phyloP scores from a whole-genome alignment of 2,888 invertebrate species.

The Sesamia inferens region DNA sequence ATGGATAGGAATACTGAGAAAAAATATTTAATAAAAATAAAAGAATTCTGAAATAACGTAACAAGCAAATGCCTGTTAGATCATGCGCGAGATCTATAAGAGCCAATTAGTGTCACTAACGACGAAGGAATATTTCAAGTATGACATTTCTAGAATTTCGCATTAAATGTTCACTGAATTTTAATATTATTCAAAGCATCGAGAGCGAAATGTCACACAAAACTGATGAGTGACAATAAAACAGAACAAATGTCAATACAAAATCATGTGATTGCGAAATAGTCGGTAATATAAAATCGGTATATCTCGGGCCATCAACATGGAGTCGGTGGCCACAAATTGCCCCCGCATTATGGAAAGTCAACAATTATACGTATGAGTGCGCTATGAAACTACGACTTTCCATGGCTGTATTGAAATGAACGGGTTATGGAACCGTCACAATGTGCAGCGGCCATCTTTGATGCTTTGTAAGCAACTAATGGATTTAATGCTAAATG shows the following conservation, averaged over 20 bases:
- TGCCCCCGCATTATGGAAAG: slow-evolving; percentile 76
- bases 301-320: slow-evolving; percentile 58
- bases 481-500: slow-evolving; percentile 41
- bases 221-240: slow-evolving; percentile 31
- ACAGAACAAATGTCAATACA: slow-evolving; percentile 31
- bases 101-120: slow-evolving; percentile 26
- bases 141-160: slow-evolving; percentile 23
- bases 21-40: background rate
- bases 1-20: background rate
- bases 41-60: slow-evolving; percentile 4
- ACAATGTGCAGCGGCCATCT: slow-evolving; percentile 54
- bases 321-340: slow-evolving; percentile 57
- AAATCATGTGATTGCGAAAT: slow-evolving; percentile 49
- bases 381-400: slow-evolving; percentile 76
- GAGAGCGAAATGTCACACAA: slow-evolving; percentile 3
- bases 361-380: slow-evolving; percentile 81
- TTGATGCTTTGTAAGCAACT: slow-evolving; percentile 54
- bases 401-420: slow-evolving; percentile 72
- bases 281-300: slow-evolving; percentile 30
- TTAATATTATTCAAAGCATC: slow-evolving; percentile 9
- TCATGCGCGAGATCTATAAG: background rate
- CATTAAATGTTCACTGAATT: slow-evolving; percentile 6
- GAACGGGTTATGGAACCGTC: slow-evolving; percentile 60
- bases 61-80: slow-evolving; percentile 4
- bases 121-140: slow-evolving; percentile 20